A percentile compares a stretch with the other conserved stretches of the same genome.
phyloP scores from a whole-genome alignment of 2,888 invertebrate genomes.

The Cosmia trapezina region DNA sequence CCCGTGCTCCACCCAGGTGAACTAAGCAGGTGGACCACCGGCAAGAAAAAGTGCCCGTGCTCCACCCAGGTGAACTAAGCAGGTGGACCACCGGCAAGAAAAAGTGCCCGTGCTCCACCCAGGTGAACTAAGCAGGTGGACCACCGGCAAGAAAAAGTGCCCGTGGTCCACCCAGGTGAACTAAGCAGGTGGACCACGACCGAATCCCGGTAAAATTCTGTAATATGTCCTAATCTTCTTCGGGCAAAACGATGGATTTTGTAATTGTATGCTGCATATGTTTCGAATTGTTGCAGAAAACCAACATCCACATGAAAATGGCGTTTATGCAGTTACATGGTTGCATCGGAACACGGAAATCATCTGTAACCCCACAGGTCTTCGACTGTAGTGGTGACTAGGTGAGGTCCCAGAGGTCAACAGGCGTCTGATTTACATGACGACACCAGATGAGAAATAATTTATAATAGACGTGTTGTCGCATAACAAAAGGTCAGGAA shows the following conservation, averaged over 20 bases:
- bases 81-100: too few relatives aligned
- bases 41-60: too few relatives aligned
- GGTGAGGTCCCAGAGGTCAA: slow-evolving; percentile 16
- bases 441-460: slow-evolving; percentile 21
- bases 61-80: too few relatives aligned
- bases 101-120: too few relatives aligned
- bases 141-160: too few relatives aligned
- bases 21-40: too few relatives aligned
- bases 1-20: too few relatives aligned
- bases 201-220: neutral
- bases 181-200: too few relatives aligned
- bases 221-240: neutral
- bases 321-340: neutral
- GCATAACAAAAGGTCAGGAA: slow-evolving; percentile 6
- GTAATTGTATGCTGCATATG: neutral
- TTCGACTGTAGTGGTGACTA: neutral
- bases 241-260: neutral
- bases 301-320: neutral
- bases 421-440: slow-evolving; percentile 15
- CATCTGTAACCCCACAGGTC: slow-evolving; percentile 12
- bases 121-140: too few relatives aligned
- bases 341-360: slow-evolving; percentile 25
- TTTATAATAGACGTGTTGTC: neutral
- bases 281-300: neutral
- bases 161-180: too few relatives aligned